A percentile compares a stretch with the other conserved stretches of the same genome.
Conservation (phyloP, 92 coral and sea anemone genomes). For the Montipora capitata region DNA sequence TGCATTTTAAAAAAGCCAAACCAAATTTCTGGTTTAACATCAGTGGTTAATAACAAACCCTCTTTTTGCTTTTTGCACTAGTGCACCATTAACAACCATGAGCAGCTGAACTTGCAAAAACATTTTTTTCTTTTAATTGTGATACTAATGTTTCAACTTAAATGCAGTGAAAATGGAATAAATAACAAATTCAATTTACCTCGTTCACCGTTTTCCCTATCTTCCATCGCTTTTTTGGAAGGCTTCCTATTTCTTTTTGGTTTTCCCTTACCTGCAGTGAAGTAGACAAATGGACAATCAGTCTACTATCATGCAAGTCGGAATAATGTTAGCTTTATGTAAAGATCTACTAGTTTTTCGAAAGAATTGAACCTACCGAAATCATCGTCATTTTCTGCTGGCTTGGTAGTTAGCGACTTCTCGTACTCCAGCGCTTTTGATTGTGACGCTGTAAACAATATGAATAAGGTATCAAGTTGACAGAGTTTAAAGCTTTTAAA, state of each 20-base stretch:
- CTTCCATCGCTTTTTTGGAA: conserved; percentile 7
- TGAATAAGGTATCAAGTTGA: not conserved
- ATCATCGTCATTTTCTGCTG: not conserved
- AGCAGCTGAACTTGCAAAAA: not conserved
- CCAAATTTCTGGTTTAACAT: not conserved
- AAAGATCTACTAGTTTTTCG: not conserved
- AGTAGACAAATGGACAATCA: not conserved
- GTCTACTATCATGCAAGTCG: not conserved
- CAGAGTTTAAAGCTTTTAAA: not conserved
- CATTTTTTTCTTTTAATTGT: not conserved
- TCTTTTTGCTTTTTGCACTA: not conserved
- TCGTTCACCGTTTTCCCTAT: conserved; percentile 8
- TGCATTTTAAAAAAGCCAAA: not conserved
- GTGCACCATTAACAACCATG: not conserved
- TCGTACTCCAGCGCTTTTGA: not conserved
- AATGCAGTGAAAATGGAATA: not conserved
- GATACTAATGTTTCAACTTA: not conserved
- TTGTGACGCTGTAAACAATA: not conserved
- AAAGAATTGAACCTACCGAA: not conserved
- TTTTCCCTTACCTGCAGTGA: not conserved
- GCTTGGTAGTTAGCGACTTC: not conserved
- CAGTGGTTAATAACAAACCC: not conserved
- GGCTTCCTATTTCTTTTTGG: conserved; percentile 17
- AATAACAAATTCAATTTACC: not conserved
- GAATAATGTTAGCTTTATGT: not conserved